Evolutionary conservation across 2,888 invertebrate genomes (phyloP).

Genomic region (Macrophya alboannulata): DNA sequence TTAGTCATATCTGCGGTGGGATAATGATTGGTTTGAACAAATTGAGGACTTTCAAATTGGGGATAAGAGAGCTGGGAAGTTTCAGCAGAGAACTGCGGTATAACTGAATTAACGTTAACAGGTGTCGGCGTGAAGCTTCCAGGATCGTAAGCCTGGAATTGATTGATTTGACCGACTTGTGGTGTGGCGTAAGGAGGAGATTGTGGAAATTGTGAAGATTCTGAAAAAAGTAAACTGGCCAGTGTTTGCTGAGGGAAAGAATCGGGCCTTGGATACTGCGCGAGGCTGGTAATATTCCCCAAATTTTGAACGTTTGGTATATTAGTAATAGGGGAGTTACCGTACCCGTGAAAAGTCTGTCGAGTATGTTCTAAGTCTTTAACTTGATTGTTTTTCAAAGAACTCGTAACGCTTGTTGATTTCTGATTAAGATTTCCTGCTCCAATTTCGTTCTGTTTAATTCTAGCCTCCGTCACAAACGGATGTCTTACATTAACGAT

Average conservation of each 20-base stretch:
- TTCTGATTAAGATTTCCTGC: background rate
- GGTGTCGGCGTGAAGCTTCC: slow-evolving; percentile 69
- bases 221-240: slow-evolving; percentile 70
- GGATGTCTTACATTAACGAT: slow-evolving; percentile 73
- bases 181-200: slow-evolving; percentile 69
- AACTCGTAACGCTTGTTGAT: slow-evolving; percentile 56
- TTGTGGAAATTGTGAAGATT: slow-evolving; percentile 71
- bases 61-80: slow-evolving; percentile 70
- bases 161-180: slow-evolving; percentile 69
- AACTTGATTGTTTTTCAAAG: slow-evolving; percentile 62
- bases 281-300: slow-evolving; percentile 68
- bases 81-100: slow-evolving; percentile 72
- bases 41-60: slow-evolving; percentile 72
- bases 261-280: slow-evolving; percentile 71
- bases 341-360: slow-evolving; percentile 69
- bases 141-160: slow-evolving; percentile 72
- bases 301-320: slow-evolving; percentile 68
- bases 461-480: slow-evolving; percentile 71
- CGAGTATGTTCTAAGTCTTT: slow-evolving; percentile 69
- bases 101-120: slow-evolving; percentile 71
- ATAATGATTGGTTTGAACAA: slow-evolving; percentile 73
- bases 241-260: slow-evolving; percentile 70
- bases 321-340: slow-evolving; percentile 67
- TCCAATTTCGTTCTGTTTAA: slow-evolving; percentile 63
- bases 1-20: slow-evolving; percentile 68